These are phyloP conservation scores for Pinna nobilis DNA, from an alignment of 1,140 invertebrate species.

Conservation along the genomic window DNA sequence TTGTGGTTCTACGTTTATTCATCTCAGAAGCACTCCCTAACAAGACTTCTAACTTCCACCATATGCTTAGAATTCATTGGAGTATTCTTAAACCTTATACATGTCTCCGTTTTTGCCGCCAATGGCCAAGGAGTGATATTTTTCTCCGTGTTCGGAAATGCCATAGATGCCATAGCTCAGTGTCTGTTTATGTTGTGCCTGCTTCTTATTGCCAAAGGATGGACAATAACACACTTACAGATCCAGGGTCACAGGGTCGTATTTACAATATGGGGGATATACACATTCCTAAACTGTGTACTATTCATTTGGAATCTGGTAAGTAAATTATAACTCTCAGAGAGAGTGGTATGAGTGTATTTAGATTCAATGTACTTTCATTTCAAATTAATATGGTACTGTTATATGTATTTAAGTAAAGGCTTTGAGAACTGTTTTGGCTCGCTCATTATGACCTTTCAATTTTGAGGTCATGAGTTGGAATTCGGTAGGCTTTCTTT, in stretches of 20 bases:
- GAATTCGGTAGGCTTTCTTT: too few species aligned
- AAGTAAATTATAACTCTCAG: too few species aligned
- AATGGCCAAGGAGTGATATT: constrained; percentile 90
- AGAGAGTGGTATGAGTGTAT: too few species aligned
- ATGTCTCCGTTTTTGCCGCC: constrained; percentile 90
- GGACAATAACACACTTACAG: constrained; percentile 94
- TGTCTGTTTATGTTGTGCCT: constrained; percentile 96
- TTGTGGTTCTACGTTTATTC: constrained; percentile 92
- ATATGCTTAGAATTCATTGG: constrained; percentile 90
- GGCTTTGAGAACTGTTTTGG: too few species aligned
- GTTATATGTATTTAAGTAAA: too few species aligned
- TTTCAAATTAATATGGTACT: too few species aligned
- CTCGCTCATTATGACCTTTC: too few species aligned
- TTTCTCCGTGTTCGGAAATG: constrained; percentile 89
- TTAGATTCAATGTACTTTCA: too few species aligned
- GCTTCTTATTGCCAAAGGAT: constrained; percentile 94
- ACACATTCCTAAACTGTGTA: constrained; percentile 92
- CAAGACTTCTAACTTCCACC: constrained; percentile 92
- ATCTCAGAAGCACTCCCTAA: constrained; percentile 91
- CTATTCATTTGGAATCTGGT: constrained; percentile 98
- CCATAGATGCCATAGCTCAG: constrained; percentile 93
- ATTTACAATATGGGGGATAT: constrained; percentile 93
- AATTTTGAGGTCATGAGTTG: too few species aligned
- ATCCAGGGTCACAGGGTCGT: constrained; percentile 89
- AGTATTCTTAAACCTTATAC: constrained; percentile 89